A percentile compares a stretch with the other conserved stretches of the same genome.
Evolutionary conservation across 2,113 vertebrate genomes (phyloP).

Genomic region (Triplophysa dalaica): DNA sequence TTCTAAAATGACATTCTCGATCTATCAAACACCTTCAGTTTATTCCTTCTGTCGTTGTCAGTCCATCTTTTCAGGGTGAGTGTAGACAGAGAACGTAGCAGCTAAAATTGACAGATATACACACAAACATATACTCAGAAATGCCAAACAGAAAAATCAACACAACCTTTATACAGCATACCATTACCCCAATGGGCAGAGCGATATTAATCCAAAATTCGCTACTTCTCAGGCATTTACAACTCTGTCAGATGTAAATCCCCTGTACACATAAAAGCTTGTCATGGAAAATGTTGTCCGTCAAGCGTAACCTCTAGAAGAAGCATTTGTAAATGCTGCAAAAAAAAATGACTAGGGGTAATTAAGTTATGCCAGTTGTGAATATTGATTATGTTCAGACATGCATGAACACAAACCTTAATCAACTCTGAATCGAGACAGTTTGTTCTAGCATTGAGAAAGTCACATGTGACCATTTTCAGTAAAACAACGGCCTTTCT

Average conservation of each 20-base stretch:
- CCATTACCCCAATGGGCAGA: neutral
- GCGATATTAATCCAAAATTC: neutral
- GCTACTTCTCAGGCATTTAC: neutral
- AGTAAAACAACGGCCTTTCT: neutral
- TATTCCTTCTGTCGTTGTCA: neutral
- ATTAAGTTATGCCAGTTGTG: constrained; percentile 1
- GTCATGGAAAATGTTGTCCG: constrained; percentile 23
- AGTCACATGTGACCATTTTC: neutral
- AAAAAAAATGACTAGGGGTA: constrained; percentile 27
- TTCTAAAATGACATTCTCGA: neutral
- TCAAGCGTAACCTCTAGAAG: constrained; percentile 33
- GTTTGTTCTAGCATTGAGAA: constrained; percentile 7
- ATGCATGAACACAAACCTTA: neutral
- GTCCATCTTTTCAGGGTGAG: neutral
- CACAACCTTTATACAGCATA: constrained; percentile 21
- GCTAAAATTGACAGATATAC: constrained; percentile 1
- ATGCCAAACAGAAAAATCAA: constrained; percentile 9
- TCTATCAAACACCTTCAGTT: constrained; percentile 31
- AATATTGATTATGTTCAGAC: constrained; percentile 13
- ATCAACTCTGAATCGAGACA: constrained; percentile 13
- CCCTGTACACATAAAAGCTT: constrained; percentile 4
- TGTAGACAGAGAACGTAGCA: neutral
- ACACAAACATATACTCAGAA: constrained; percentile 1
- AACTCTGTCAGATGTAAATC: constrained; percentile 35
- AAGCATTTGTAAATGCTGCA: constrained; percentile 31